Base-by-base conservation (phyloP, 2,888 invertebrate species). In the Brassicogethes aeneus region DNA sequence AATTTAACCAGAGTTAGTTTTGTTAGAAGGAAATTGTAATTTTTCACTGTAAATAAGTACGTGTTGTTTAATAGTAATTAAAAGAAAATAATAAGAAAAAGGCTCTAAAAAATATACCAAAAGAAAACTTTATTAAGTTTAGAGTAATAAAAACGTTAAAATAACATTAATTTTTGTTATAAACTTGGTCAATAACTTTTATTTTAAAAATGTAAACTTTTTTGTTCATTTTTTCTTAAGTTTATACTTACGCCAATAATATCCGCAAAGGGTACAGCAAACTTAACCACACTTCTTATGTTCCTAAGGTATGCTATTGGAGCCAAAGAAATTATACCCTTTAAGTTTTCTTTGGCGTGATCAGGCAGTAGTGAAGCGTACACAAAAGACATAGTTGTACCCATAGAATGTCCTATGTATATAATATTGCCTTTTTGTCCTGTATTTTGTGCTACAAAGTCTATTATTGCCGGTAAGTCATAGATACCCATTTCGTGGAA, bases 351-450 rank as follows among this genome's bases (percentile, higher is more conserved):
- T 48, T 83, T 80, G 14, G 60, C 60, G 51, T 85, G 81, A 43
- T 80, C 73, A 0, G 80, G 77, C 51, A 75, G 70, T 13, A 76
- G 73, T 2, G 80, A 77, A 36, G 83, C 71, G 62, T 85, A 71
- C 2, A 80, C 79, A 56, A 80, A 82, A 46, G 81, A 75, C 43
- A 77, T 71, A 0, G 86, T 82, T 1, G 85, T 82, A 1, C 91
- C 92, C 80, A 92, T 90, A 0, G 90, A 92, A 65, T 92, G 90
- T 0, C 92, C 93, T 31, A 90, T 70, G 60, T 89, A 92, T 52
- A 77, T 75, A 15, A 83, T 52, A 33, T 72, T 65, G 10, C 53
- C 53, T 10, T 64, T 51, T 37, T 71, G 65, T 1, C 69, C 64
- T 1, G 77, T 77, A 10, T 45, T 51, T 1, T 65, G 54, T 16